phyloP scores from a whole-genome alignment of 2,888 invertebrate genomes.

The Acanthoscelides obtectus region DNA sequence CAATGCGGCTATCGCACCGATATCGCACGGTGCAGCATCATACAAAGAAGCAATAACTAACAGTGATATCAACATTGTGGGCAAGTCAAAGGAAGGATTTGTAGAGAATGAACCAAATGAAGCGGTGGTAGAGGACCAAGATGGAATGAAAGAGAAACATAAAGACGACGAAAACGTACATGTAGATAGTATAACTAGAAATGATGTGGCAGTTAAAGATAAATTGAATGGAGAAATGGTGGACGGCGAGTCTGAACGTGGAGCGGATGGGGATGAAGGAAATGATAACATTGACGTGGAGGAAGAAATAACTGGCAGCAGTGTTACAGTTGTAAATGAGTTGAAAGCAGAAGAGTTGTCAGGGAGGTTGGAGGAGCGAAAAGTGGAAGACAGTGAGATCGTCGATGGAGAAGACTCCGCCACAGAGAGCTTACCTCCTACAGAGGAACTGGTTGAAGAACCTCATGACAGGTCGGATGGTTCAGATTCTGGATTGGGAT shows the following conservation, averaged over 20 bases:
- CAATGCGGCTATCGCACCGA: background rate
- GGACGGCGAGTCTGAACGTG: background rate
- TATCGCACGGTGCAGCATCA: background rate
- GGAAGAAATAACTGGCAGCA: background rate
- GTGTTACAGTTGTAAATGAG: background rate
- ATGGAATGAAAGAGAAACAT: background rate
- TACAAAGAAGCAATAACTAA: background rate
- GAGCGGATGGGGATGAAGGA: background rate
- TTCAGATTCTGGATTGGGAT: conserved; percentile 79
- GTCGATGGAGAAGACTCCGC: conserved; percentile 58
- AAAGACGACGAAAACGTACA: background rate
- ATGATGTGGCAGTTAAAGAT: background rate
- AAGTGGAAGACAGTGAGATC: conserved; percentile 7
- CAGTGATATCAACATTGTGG: background rate
- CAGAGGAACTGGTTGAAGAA: conserved; percentile 56
- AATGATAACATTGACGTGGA: background rate
- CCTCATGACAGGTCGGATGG: conserved; percentile 68
- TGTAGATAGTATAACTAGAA: background rate
- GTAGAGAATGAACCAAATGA: background rate
- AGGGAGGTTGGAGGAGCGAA: background rate
- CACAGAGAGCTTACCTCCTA: conserved; percentile 56
- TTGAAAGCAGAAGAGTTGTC: background rate
- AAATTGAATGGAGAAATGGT: background rate
- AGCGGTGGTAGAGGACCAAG: background rate
- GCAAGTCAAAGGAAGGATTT: background rate